Evolutionary conservation across 2,797 vertebrate species (phyloP).

Genomic region (Danio kyathit): DNA sequence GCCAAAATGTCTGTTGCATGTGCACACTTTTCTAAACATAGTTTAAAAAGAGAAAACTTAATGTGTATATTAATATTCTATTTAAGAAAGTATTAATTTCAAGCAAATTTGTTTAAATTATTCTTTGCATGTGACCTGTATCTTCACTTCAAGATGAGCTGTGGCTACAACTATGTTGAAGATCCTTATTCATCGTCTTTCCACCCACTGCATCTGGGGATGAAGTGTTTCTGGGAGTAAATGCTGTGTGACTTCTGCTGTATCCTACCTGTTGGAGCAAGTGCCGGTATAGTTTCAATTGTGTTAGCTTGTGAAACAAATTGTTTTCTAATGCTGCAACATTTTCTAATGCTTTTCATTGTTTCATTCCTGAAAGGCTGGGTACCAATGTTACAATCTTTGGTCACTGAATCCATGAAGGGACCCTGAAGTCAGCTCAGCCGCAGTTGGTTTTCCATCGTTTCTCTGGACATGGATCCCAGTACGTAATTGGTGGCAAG

Average conservation of each 20-base stretch:
- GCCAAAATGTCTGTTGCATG: background rate
- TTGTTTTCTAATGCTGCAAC: background rate
- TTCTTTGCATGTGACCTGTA: background rate
- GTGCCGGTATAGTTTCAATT: background rate
- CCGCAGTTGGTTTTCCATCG: constrained; percentile 1
- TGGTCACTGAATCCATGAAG: background rate
- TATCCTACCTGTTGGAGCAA: background rate
- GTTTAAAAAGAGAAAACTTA: background rate
- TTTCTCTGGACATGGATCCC: background rate
- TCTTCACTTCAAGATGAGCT: background rate
- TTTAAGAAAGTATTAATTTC: background rate
- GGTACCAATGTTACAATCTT: background rate
- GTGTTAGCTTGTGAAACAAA: background rate
- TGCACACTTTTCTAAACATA: background rate
- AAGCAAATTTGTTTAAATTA: background rate
- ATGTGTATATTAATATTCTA: background rate
- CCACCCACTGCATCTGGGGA: constrained; percentile 12
- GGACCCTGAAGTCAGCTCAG: background rate
- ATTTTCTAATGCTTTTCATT: constrained; percentile 9
- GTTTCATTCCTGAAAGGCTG: background rate
- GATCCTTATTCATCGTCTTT: constrained; percentile 1
- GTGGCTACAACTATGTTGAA: too few species aligned
- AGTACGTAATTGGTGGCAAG: background rate
- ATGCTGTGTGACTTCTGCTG: background rate
- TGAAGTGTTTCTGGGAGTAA: background rate